These are phyloP conservation scores for Leptopilina clavipes DNA, from an alignment of 1,140 invertebrate genomes.

Conservation along the genomic window DNA sequence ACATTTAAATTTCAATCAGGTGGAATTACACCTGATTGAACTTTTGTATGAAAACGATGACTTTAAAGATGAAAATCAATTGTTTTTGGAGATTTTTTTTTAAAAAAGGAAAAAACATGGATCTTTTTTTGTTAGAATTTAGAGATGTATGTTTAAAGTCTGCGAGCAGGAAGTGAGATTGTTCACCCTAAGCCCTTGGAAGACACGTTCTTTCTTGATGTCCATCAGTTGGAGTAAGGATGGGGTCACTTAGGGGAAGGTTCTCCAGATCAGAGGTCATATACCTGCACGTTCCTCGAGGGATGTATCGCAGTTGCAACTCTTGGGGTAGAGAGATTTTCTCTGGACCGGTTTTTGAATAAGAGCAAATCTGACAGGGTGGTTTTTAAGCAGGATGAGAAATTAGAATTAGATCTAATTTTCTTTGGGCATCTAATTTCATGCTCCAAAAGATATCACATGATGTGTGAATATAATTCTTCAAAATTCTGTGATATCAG, in stretches of 20 bases:
- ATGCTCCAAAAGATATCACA: not conserved
- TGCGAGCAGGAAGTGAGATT: slow-evolving; percentile 3
- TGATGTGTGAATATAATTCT: not conserved
- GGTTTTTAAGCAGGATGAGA: not conserved
- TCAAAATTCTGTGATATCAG: too few relatives aligned
- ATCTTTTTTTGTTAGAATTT: not conserved
- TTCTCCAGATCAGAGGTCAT: slow-evolving; percentile 61
- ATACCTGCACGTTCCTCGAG: slow-evolving; percentile 65
- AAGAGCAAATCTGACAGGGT: slow-evolving; percentile 18
- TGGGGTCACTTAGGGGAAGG: slow-evolving; percentile 49
- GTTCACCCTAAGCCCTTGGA: slow-evolving; percentile 35
- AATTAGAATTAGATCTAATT: slow-evolving; percentile 22
- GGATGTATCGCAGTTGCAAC: slow-evolving; percentile 39
- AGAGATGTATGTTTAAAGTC: not conserved
- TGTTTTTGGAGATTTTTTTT: not conserved
- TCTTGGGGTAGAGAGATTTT: slow-evolving; percentile 39
- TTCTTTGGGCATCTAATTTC: slow-evolving; percentile 9
- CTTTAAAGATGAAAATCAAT: not conserved
- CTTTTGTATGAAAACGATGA: not conserved
- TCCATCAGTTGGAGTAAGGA: slow-evolving; percentile 46
- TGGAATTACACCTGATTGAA: not conserved
- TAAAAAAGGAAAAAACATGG: too few relatives aligned
- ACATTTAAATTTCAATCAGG: not conserved
- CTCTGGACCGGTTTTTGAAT: slow-evolving; percentile 24
- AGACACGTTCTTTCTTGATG: slow-evolving; percentile 51